These are phyloP conservation scores for Microcebus murinus DNA, from an alignment of 2,113 vertebrate genomes.

Conservation along the genomic window DNA sequence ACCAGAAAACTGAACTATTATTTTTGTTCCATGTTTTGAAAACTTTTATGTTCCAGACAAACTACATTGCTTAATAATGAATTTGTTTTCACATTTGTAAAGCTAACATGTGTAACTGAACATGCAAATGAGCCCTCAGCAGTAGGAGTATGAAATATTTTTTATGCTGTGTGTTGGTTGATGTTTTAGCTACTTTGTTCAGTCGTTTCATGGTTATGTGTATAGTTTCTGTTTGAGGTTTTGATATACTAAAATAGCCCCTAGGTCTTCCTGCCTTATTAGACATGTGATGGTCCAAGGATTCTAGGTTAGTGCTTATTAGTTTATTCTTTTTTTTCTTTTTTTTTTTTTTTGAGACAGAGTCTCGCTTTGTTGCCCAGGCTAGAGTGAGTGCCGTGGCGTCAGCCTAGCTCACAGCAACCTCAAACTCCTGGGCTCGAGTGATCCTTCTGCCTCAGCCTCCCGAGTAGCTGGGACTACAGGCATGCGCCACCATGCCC, in stretches of 20 bases:
- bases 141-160: background rate
- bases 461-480: too few relatives aligned
- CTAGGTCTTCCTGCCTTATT: background rate
- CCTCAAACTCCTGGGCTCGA: too few relatives aligned
- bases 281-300: background rate
- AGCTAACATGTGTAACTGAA: background rate
- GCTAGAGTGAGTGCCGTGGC: too few relatives aligned
- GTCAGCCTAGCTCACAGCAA: too few relatives aligned
- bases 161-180: background rate
- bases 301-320: background rate
- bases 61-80: background rate
- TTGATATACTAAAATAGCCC: background rate
- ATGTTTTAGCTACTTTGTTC: background rate
- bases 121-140: background rate
- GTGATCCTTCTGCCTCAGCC: too few relatives aligned
- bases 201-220: background rate
- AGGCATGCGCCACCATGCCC: too few relatives aligned
- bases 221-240: slow-evolving; percentile 30
- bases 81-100: slow-evolving; percentile 3
- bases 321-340: background rate
- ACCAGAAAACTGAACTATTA: background rate
- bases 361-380: too few relatives aligned
- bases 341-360: too few relatives aligned
- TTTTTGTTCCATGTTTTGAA: slow-evolving; percentile 27
- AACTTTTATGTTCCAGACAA: background rate